Conservation (phyloP, 1,140 invertebrate genomes). For the Sipha flava region DNA sequence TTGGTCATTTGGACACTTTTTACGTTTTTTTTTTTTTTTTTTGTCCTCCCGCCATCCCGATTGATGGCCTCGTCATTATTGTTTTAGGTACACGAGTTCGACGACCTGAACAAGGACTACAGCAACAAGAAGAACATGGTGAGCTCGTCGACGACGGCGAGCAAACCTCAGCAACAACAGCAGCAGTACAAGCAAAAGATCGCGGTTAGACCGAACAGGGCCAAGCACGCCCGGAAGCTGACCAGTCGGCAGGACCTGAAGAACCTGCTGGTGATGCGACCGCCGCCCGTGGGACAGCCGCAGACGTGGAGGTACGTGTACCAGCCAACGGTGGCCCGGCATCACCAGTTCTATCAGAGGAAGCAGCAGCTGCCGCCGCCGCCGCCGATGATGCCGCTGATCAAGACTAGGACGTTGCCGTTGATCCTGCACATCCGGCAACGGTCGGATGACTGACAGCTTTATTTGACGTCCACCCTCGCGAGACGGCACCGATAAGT, state of each 20-base stretch:
- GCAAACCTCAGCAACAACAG: background rate
- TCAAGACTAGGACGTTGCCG: background rate
- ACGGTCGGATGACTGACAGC: background rate
- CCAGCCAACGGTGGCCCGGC: background rate
- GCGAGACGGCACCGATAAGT: too few species aligned
- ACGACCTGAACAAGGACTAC: conserved; percentile 10
- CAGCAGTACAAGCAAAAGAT: background rate
- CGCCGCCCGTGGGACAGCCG: conserved; percentile 25
- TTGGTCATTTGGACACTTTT: too few species aligned
- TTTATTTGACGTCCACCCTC: too few species aligned
- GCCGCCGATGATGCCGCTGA: background rate
- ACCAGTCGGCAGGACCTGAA: conserved; percentile 15
- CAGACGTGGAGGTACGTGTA: conserved; percentile 25
- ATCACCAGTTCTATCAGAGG: background rate
- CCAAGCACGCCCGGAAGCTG: conserved; percentile 4
- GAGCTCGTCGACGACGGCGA: background rate
- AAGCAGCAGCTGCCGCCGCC: background rate
- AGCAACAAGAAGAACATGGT: background rate
- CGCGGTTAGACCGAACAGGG: background rate
- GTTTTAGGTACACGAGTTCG: conserved; percentile 10
- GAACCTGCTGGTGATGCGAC: conserved; percentile 23
- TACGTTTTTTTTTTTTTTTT: too few species aligned
- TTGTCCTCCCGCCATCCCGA: too few species aligned
- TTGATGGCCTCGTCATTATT: too few species aligned
- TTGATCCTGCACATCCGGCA: conserved; percentile 15